Base-by-base conservation (phyloP, 2,797 vertebrate species). In the Rhynchonycteris naso region DNA sequence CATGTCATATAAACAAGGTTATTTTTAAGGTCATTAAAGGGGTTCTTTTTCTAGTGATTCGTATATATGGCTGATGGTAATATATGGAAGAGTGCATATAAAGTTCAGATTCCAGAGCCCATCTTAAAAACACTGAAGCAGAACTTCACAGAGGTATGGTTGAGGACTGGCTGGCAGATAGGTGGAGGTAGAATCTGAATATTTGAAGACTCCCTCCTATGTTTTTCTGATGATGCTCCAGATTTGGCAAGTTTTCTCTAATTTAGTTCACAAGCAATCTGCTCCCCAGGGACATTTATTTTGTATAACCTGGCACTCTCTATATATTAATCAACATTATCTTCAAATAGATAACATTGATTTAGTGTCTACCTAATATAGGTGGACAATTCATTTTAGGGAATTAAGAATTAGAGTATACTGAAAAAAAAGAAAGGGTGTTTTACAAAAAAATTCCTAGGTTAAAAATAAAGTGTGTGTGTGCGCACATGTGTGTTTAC, bases 321-420 rank as follows among this genome's bases (percentile, higher is more conserved):
- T 94, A 94, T 95, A 59, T 63, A 96, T n/a, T 63, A 97, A 94
- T 72, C 95, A 97, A 87, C 7, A 88, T 63, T 96, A 71, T 90
- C 87, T 58, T 97, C 65, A 97, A 97, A 97, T 91, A 81, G 96
- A 85, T 95, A 94, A n/a, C 90, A 52, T 18, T 91, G 88, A 87
- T 96, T 96, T 94, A 76, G 81, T 14, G 52, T 85, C n/a, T 66
- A 71, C 81, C 96, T 75, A 95, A 94, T 28, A 96, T 79, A 91
- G 6, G 74, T 88, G 21, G 95, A 84, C 72, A 93, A 56, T 90
- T 89, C 21, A 95, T 96, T 87, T 47, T 76, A 96, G 91, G 74
- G 11, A 92, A 65, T 47, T 90, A 95, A 95, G 4, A 54, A 63
- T 93, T 91, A 93, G 69, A 96, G 0, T 58, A 13, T 19, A n/a